phyloP scores from a whole-genome alignment of 2,888 invertebrate species.

The Leptopterna dolabrata region DNA sequence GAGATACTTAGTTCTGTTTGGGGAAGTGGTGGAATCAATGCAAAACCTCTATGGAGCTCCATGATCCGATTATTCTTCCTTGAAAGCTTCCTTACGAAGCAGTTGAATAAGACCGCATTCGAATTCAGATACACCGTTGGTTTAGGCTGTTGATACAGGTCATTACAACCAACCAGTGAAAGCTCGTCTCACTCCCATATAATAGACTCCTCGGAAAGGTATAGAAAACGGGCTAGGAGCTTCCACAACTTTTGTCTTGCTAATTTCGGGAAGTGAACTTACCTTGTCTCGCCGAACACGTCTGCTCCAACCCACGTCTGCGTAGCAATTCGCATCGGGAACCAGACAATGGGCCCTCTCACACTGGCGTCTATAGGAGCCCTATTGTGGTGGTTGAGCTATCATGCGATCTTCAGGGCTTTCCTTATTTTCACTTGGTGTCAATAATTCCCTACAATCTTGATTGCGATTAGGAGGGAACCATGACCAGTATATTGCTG shows the following conservation, averaged over 20 bases:
- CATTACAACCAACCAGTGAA: neutral
- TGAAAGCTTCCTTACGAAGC: neutral
- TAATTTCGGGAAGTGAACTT: conserved; percentile 3
- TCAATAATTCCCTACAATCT: neutral
- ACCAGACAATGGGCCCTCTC: neutral
- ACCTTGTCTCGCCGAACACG: neutral
- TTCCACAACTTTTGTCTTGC: neutral
- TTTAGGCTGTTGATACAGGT: neutral
- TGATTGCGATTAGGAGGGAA: no score
- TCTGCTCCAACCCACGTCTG: neutral
- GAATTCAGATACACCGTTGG: neutral
- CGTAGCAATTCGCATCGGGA: neutral
- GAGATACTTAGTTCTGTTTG: no score
- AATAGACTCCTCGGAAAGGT: neutral
- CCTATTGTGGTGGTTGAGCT: neutral
- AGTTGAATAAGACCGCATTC: neutral
- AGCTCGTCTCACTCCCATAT: neutral
- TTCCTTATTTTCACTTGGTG: neutral
- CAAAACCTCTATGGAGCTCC: neutral
- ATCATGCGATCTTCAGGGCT: neutral
- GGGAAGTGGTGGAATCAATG: no score
- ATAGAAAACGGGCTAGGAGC: neutral
- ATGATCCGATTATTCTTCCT: neutral
- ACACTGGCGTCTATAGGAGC: neutral
- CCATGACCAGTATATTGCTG: no score